phyloP scores from a whole-genome alignment of 1,140 invertebrate species.

The Solenopsis invicta region DNA sequence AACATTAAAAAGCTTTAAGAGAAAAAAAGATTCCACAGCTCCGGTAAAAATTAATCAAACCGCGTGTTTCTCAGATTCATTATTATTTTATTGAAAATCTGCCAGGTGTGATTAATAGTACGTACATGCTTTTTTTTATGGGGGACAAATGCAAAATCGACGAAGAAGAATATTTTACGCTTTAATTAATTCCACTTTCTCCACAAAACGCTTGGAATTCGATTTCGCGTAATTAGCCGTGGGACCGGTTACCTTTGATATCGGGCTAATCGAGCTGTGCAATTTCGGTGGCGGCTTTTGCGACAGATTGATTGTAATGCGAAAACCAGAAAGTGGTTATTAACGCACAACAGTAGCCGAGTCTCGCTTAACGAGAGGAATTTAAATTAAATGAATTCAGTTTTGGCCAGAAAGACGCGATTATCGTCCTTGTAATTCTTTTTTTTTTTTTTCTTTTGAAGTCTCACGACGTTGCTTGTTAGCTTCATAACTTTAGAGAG shows the following conservation, averaged over 20 bases:
- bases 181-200: constrained; percentile 47
- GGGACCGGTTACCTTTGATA: constrained; percentile 45
- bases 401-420: constrained; percentile 29
- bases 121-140: not conserved
- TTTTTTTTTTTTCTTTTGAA: constrained; percentile 58
- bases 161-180: not conserved
- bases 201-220: constrained; percentile 39
- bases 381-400: constrained; percentile 54
- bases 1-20: no score
- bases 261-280: constrained; percentile 56
- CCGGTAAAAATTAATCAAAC: not conserved
- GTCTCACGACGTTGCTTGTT: constrained; percentile 28
- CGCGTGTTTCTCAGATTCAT: not conserved
- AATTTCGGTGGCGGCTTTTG: constrained; percentile 37
- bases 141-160: not conserved
- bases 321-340: constrained; percentile 46
- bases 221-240: constrained; percentile 52
- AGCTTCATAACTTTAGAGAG: constrained; percentile 30
- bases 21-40: no score
- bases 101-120: not conserved
- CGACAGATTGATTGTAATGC: constrained; percentile 46
- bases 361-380: constrained; percentile 52
- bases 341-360: constrained; percentile 19
- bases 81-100: constrained; percentile 15
- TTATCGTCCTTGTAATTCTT: constrained; percentile 22